Percentiles rank a stretch among this genome's conserved stretches.
Evolutionary conservation across 2,888 invertebrate genomes (phyloP).

Genomic region (Oligia fasciuncula): DNA sequence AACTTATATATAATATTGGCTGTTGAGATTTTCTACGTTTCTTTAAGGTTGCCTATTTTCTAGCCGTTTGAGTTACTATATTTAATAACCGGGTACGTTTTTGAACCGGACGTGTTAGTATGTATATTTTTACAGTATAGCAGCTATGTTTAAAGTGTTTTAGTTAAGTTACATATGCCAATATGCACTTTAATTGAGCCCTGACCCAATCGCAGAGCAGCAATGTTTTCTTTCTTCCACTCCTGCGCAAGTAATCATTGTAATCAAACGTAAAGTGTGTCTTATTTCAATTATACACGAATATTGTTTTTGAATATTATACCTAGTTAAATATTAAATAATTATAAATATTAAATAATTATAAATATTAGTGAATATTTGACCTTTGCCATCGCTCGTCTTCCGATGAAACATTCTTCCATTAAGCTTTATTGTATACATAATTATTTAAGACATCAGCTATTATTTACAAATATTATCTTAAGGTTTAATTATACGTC

Average conservation of each 20-base stretch:
- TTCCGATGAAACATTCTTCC: conserved; percentile 64
- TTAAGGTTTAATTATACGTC: conserved; percentile 12
- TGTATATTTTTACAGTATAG: neutral
- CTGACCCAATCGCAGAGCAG: neutral
- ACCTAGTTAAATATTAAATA: conserved; percentile 12
- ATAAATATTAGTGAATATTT: conserved; percentile 8
- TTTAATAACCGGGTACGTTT: neutral
- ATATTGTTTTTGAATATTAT: conserved; percentile 34
- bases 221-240: neutral
- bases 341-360: conserved; percentile 4
- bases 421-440: conserved; percentile 44
- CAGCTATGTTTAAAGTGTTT: neutral
- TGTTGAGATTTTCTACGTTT: neutral
- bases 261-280: conserved; percentile 7
- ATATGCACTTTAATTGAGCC: neutral
- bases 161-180: neutral
- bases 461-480: conserved; percentile 45
- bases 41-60: neutral
- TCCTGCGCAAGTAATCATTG: neutral
- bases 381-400: conserved; percentile 45
- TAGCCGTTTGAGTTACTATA: neutral
- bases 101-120: neutral
- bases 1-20: neutral
- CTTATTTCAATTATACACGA: conserved; percentile 21
- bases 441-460: conserved; percentile 30